Percentiles rank a stretch among this genome's conserved stretches.
Evolutionary conservation across 2,113 vertebrate genomes (phyloP).

Genomic region (Circaetus cinerascens): DNA sequence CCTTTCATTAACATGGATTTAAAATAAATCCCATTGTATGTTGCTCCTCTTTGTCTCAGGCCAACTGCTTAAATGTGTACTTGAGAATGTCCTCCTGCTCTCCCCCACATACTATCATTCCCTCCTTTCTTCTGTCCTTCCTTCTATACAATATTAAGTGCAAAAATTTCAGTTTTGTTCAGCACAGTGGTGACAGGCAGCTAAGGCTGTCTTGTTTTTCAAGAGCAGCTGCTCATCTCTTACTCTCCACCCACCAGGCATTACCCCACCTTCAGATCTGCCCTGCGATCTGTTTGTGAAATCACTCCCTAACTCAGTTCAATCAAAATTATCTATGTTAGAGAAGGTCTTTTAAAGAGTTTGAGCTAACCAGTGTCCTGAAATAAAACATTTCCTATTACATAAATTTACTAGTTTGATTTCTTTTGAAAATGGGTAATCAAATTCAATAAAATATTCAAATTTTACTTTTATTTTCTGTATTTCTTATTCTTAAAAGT

Average conservation of each 20-base stretch:
- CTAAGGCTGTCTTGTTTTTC: neutral
- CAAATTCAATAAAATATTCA: neutral
- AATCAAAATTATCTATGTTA: neutral
- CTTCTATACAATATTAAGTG: neutral
- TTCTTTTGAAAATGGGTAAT: neutral
- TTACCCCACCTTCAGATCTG: neutral
- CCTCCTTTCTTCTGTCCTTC: neutral
- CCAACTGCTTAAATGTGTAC: neutral
- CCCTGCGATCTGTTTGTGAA: neutral
- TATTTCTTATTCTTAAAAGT: neutral
- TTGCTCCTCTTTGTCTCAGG: neutral
- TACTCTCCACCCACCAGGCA: neutral
- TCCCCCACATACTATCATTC: neutral
- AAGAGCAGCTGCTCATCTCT: neutral
- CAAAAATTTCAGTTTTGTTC: neutral
- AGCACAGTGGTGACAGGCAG: neutral
- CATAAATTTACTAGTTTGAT: neutral
- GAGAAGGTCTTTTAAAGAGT: neutral
- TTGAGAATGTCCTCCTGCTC: neutral
- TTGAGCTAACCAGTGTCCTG: neutral
- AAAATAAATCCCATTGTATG: neutral
- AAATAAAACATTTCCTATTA: neutral
- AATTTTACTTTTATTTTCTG: neutral
- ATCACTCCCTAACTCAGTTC: neutral
- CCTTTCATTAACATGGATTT: neutral